A percentile compares a stretch with the other conserved stretches of the same genome.
phyloP scores from a whole-genome alignment of 2,888 invertebrate species.

The Eurytoma californica region DNA sequence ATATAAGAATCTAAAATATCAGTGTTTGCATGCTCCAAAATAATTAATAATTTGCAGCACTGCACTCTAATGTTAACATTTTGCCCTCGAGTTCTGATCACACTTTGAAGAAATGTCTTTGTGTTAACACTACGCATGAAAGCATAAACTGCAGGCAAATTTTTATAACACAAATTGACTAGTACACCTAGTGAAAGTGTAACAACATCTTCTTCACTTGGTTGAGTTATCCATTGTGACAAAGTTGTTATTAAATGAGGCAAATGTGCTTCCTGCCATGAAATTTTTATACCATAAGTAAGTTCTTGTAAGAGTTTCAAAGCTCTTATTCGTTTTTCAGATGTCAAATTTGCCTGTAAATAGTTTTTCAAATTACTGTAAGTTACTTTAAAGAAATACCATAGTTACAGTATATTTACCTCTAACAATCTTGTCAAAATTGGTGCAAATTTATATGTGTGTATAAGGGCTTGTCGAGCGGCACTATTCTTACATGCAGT shows the following conservation, averaged over 20 bases:
- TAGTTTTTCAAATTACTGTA: constrained; percentile 2
- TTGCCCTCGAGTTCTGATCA: constrained; percentile 78
- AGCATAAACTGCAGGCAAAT: constrained; percentile 84
- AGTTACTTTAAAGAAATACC: neutral
- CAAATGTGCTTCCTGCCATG: constrained; percentile 88
- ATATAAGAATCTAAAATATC: constrained; percentile 76
- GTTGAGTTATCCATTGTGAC: constrained; percentile 80
- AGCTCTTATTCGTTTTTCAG: constrained; percentile 81
- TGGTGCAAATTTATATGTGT: constrained; percentile 84
- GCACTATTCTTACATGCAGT: constrained; percentile 80
- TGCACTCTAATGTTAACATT: constrained; percentile 75
- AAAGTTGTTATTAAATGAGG: constrained; percentile 81
- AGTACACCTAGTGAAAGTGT: constrained; percentile 81
- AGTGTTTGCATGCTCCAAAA: constrained; percentile 76
- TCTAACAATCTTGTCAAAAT: constrained; percentile 80
- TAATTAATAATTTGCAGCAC: constrained; percentile 77
- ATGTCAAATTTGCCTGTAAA: constrained; percentile 75
- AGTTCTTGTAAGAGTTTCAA: constrained; percentile 84
- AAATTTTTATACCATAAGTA: constrained; percentile 86
- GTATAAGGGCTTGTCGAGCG: constrained; percentile 80
- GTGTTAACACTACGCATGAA: constrained; percentile 84
- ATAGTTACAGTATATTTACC: constrained; percentile 66
- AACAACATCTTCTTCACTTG: constrained; percentile 76
- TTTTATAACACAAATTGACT: constrained; percentile 88
- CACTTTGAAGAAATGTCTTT: constrained; percentile 80